Base-by-base conservation (phyloP, 2,888 invertebrate genomes). In the Macrosiphum euphorbiae region DNA sequence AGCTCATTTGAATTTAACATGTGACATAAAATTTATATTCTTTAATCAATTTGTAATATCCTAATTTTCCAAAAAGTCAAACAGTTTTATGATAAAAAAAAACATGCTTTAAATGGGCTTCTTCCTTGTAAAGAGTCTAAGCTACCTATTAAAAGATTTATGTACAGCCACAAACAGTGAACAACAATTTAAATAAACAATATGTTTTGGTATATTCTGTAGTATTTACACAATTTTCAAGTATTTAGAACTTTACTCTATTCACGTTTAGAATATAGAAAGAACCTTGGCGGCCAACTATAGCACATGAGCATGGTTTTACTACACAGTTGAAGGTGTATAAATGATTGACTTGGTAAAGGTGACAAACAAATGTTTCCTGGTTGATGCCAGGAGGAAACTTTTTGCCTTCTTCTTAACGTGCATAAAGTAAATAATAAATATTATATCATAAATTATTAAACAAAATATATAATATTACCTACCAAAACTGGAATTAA, bases 401-500 rank as follows among this genome's bases (percentile, higher is more conserved):
- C 16, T 35, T 16, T 5, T 67, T 4, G 4, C 5, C 1, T 67
- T 67, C n/a, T 67, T 67, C 7, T 67, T 35, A 35, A 67, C 16
- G 35, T 7, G n/a, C n/a, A 67, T 35, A 10, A 16, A 67, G 35
- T 67, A 67, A 67, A 16, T 35, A 67, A 52, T 50, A 4, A 67
- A 67, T 67, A 52, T 13, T 20, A 20, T 55, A 52, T 41, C 13
- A 84, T 85, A 91, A 91, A 41, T 28, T 85, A 85, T 24, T n/a
- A 41, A n/a, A 61, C 28, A 87, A 58, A 61, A 67, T 24, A 41
- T 35, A 61, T 67, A 87, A 58, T 86, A 84, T 94, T 90, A 94
- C 93, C 86, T 90, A 94, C 93, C 90, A 94, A 61, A 28, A 41
- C 28, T 47, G 16, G 11, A 35, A 86, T 86, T 20, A 94, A 61